Evolutionary conservation across 2,113 vertebrate species (phyloP), one percentile per base, ranked within the genome.

Genomic region (Telmatochromis sp.): DNA sequence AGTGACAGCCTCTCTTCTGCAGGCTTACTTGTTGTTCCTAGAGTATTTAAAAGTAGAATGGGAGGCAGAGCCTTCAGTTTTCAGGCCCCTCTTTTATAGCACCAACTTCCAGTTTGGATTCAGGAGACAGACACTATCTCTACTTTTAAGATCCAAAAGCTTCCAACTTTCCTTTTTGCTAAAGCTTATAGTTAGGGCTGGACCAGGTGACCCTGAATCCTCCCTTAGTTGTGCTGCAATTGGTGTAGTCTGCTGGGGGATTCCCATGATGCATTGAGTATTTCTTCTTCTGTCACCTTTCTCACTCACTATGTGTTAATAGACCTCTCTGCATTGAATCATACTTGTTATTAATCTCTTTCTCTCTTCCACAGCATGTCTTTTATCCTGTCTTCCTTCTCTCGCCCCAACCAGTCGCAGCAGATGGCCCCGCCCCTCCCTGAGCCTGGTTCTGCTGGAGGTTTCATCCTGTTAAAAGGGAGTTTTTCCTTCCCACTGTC

Each of bases 371-470:
- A 28, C 55, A 28, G 13, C 23, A 58, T 26, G 6, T 57, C 54
- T 57, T 57, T 57, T 28, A 0, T 28, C 54, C 4, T 5, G 5
- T 57, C 7, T 28, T 58, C 2, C 55, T 58, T 58, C 57, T 58
- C 14, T 9, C 1, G 0, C 26, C 26, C 57, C 57, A 60, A 60
- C 57, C 3, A 0, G 5, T 58, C 2, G 0, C 26, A 17, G 26
- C 57, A 60, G 26, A 31, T 60, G 57, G 14, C 26, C 26, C 5
- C 4, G 1, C 0, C 7, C 55, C 5, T 58, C 26, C 57, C 26
- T 58, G 4, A 28, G 2, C 57, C 26, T 31, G 57, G 26, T 6
- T 60, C 57, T 60, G 7, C 57, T 1, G 2, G 26, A 17, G 26
- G 57, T 31, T 60, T 60, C 26, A 4, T 60, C 26, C 14, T 60